Evolutionary conservation across 2,888 invertebrate genomes (phyloP).

Genomic region (Neocrepidodera transversa): DNA sequence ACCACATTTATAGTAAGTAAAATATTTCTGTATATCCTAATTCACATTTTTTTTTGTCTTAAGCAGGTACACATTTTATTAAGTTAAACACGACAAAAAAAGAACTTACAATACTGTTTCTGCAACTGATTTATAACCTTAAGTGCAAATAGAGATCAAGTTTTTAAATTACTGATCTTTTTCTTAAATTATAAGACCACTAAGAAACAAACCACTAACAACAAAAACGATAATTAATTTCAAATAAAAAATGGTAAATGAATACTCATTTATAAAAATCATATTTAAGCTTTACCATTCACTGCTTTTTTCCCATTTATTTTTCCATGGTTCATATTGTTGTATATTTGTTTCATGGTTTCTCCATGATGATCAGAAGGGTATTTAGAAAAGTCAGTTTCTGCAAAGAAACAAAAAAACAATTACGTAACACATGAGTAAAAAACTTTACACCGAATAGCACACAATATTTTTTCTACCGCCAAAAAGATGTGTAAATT

Average conservation of each 20-base stretch:
- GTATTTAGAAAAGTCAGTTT: slow-evolving; percentile 21
- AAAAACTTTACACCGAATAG: not conserved
- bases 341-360: slow-evolving; percentile 38
- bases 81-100: slow-evolving; percentile 24
- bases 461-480: not conserved
- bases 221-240: slow-evolving; percentile 4
- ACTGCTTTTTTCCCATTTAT: slow-evolving; percentile 41
- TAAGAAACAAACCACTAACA: slow-evolving; percentile 19
- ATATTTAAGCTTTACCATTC: slow-evolving; percentile 46
- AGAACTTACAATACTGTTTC: slow-evolving; percentile 33
- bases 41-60: slow-evolving; percentile 15
- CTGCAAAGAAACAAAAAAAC: slow-evolving; percentile 2
- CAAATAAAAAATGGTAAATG: slow-evolving; percentile 13
- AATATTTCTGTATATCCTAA: slow-evolving; percentile 11
- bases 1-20: slow-evolving; percentile 14
- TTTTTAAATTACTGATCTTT: not conserved
- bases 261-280: slow-evolving; percentile 32
- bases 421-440: not conserved
- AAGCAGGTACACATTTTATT: slow-evolving; percentile 30
- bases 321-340: slow-evolving; percentile 39
- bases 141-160: not conserved
- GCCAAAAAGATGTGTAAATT: too few species aligned
- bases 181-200: slow-evolving; percentile 4
- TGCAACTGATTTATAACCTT: not conserved
- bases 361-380: slow-evolving; percentile 19